Base-by-base conservation (phyloP, 2,797 vertebrate genomes). In the Gambelia wislizenii region DNA sequence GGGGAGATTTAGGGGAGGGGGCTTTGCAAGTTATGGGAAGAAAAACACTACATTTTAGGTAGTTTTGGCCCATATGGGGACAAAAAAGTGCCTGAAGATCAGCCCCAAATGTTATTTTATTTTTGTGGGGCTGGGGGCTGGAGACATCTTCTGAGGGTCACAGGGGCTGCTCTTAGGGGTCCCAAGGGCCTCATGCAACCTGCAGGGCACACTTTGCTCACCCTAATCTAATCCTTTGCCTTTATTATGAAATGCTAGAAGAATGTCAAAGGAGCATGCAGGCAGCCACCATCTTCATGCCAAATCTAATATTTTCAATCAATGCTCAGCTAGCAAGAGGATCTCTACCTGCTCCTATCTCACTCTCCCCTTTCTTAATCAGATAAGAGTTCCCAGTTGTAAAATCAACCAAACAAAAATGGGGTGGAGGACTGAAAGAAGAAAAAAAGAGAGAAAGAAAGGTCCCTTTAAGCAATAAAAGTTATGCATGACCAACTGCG, bases 201-300 rank as follows among this genome's bases (percentile, higher is more conserved):
- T 14, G 12, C 16, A 2, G 52, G 52, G 2, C 52, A 54, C 12
- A 14, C 13, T 54, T 10, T 54, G 52, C 0, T 0, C 69, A 95
- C 89, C n/a, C n/a, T 82, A 97, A 97, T 95, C 96, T 97, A 97
- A 98, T 98, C 95, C 97, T 97, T 96, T 90, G 69, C 95, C 93
- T 95, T 97, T 96, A 95, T 95, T 95, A 94, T 95, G 93, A 96
- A 97, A 97, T 94, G 94, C 96, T 95, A 16, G 56, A 94, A 93
- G 90, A 90, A 91, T 94, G 96, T 97, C 96, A 97, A 95, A 97
- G 94, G 86, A 91, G 94, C 93, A 95, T 95, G 14, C 94, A 94
- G 96, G 97, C 94, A 93, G 92, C 93, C 90, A 89, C 95, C 94
- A 94, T 33, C 44, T 42, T 92, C 82, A 85, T 91, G 95, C 96